Percentiles rank a stretch among this genome's conserved stretches.
phyloP scores from a whole-genome alignment of 2,113 vertebrate species.

The Mesembrinibis cayennensis region DNA sequence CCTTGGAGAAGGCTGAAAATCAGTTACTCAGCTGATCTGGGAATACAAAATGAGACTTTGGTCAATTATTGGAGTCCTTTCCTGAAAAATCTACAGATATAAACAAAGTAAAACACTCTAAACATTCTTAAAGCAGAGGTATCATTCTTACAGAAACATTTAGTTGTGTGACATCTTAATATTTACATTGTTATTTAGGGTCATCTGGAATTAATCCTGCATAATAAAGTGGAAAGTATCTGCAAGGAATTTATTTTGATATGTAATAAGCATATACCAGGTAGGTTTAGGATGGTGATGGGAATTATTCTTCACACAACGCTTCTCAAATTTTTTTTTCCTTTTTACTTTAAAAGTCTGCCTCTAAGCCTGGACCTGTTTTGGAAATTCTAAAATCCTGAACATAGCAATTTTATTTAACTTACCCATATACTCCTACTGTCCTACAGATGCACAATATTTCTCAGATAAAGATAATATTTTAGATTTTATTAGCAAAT shows the following conservation, averaged over 20 bases:
- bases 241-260: background rate
- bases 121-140: background rate
- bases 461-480: background rate
- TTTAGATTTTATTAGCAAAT: background rate
- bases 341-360: background rate
- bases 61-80: background rate
- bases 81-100: background rate
- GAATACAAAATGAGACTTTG: slow-evolving; percentile 20
- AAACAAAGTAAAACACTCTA: background rate
- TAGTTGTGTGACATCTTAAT: background rate
- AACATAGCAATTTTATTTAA: background rate
- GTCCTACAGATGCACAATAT: background rate
- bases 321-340: background rate
- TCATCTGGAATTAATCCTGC: background rate
- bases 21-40: background rate
- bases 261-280: background rate
- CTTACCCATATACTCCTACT: background rate
- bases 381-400: background rate
- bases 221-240: background rate
- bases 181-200: background rate
- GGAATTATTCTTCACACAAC: background rate
- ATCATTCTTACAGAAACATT: background rate
- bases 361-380: background rate
- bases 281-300: background rate
- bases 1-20: slow-evolving; percentile 17